phyloP scores from a whole-genome alignment of 2,797 vertebrate genomes.

The Coracias cyanogaster region DNA sequence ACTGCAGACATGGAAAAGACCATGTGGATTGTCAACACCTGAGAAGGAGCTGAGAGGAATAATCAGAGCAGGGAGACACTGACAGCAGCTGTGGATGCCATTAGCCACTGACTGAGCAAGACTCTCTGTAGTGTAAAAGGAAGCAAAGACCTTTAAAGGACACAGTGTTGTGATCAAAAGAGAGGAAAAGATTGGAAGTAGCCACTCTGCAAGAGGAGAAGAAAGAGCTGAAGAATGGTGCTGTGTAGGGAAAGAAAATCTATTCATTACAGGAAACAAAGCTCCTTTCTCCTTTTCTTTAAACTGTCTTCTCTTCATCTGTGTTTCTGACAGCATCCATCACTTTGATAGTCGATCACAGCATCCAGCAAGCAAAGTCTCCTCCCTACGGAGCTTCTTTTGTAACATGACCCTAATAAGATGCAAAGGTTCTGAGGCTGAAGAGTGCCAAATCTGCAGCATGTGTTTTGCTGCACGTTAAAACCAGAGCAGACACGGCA shows the following conservation, averaged over 20 bases:
- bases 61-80: not conserved
- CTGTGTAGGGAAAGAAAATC: not conserved
- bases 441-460: not conserved
- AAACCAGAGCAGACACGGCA: not conserved
- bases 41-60: not conserved
- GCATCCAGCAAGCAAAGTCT: constrained; percentile 26
- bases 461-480: not conserved
- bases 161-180: not conserved
- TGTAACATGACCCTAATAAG: constrained; percentile 39
- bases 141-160: constrained; percentile 35
- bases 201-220: not conserved
- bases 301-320: constrained; percentile 49
- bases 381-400: constrained; percentile 39
- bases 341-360: constrained; percentile 42
- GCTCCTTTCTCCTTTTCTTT: constrained; percentile 42
- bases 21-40: not conserved
- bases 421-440: constrained; percentile 31
- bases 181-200: not conserved
- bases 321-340: constrained; percentile 59
- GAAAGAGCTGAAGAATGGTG: not conserved
- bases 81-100: not conserved
- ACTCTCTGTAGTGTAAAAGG: not conserved
- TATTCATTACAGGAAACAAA: constrained; percentile 59
- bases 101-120: not conserved
- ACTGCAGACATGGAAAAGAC: not conserved